These are phyloP conservation scores for Shargacucullia verbasci DNA, from an alignment of 2,888 invertebrate species.

Conservation along the genomic window DNA sequence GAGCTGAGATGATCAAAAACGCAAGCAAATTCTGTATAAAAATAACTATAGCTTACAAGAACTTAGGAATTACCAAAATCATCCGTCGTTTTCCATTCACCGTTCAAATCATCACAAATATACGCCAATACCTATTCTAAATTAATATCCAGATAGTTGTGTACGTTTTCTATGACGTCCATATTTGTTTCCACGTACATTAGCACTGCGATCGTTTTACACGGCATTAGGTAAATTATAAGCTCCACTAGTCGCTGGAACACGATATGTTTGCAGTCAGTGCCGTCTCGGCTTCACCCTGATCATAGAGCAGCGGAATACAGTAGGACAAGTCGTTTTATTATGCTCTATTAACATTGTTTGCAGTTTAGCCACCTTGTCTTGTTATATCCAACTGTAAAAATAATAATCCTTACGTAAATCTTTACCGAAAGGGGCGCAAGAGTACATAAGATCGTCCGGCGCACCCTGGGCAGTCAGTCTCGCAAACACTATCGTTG, in stretches of 20 bases:
- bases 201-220: constrained; percentile 84
- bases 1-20: too few species aligned
- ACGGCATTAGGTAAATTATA: constrained; percentile 88
- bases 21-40: too few species aligned
- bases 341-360: not conserved
- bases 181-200: constrained; percentile 78
- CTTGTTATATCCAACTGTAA: too few species aligned
- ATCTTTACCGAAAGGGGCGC: too few species aligned
- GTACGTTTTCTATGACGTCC: constrained; percentile 54
- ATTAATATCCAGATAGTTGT: constrained; percentile 20
- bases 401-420: too few species aligned
- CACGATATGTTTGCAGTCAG: constrained; percentile 83
- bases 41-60: too few species aligned
- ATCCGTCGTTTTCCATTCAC: constrained; percentile 1
- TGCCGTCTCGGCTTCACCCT: constrained; percentile 72
- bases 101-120: constrained; percentile 5
- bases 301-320: constrained; percentile 56
- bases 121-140: constrained; percentile 23
- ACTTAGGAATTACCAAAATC: too few species aligned
- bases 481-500: too few species aligned
- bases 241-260: constrained; percentile 83
- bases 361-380: too few species aligned
- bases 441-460: too few species aligned
- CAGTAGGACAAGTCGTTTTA: constrained; percentile 39
- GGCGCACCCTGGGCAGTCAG: too few species aligned